Evolutionary conservation across 2,113 vertebrate species (phyloP).

Genomic region (Syrrhaptes paradoxus): DNA sequence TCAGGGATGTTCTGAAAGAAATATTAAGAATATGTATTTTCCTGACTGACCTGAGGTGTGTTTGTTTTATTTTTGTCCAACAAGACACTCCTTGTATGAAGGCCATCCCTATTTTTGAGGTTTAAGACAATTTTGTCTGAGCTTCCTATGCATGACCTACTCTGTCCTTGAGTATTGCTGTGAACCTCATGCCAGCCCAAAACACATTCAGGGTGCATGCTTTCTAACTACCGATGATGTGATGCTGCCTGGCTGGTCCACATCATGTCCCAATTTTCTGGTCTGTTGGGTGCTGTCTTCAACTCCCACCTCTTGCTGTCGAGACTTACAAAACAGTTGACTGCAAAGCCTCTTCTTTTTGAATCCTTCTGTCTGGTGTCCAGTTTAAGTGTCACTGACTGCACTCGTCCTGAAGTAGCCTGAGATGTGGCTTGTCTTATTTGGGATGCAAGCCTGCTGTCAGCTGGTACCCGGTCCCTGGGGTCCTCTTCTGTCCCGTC

Average conservation of each 20-base stretch:
- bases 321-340: background rate
- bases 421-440: accelerated
- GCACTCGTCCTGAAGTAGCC: accelerated
- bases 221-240: background rate
- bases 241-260: background rate
- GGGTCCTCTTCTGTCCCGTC: background rate
- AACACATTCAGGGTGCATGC: accelerated
- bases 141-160: background rate
- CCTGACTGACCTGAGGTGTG: background rate
- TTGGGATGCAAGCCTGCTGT: accelerated
- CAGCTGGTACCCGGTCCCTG: background rate
- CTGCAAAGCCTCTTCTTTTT: background rate
- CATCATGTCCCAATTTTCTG: accelerated
- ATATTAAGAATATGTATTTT: background rate
- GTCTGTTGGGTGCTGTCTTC: background rate
- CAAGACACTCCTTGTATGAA: background rate
- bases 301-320: background rate
- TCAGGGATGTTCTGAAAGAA: background rate
- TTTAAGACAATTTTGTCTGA: background rate
- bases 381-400: accelerated
- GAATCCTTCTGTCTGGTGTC: background rate
- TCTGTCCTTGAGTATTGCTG: background rate
- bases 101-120: background rate
- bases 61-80: background rate
- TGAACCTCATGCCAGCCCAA: background rate